Conservation (phyloP, 2,113 vertebrate species). For the Manacus vitellinus region DNA sequence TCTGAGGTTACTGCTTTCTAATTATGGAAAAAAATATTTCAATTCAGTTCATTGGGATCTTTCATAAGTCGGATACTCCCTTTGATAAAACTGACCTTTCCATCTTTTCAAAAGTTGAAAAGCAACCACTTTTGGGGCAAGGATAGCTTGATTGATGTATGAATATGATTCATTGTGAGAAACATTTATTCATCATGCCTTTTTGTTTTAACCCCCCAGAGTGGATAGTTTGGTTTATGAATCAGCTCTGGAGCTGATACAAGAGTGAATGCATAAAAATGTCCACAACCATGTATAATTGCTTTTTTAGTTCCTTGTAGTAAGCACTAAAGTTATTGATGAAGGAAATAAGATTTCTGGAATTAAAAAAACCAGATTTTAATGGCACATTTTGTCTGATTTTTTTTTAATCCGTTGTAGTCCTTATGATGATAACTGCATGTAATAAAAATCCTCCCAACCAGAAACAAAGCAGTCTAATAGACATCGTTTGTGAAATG, state of each 20-base stretch:
- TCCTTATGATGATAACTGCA: not conserved
- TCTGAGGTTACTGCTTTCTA: not conserved
- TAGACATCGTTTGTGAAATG: not conserved
- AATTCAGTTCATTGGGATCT: not conserved
- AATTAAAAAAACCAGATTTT: not conserved
- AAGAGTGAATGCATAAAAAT: not conserved
- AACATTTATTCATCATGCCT: not conserved
- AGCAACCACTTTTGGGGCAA: not conserved
- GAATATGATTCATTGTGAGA: not conserved
- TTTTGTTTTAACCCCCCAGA: not conserved
- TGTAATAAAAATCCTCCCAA: not conserved
- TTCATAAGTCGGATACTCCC: not conserved
- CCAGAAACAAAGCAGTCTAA: not conserved
- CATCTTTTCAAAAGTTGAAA: not conserved
- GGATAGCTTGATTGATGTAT: not conserved
- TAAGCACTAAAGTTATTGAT: constrained; percentile 22
- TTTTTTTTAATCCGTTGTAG: not conserved
- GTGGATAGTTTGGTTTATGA: constrained; percentile 10
- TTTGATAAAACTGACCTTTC: constrained; percentile 27
- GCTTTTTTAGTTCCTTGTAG: not conserved
- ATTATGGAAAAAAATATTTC: constrained; percentile 55
- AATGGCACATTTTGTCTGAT: constrained; percentile 23
- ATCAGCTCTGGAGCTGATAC: not conserved
- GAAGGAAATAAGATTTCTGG: constrained; percentile 53
- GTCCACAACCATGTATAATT: constrained; percentile 3